Evolutionary conservation across 2,888 invertebrate species (phyloP).

Genomic region (Lithophane leautieri): DNA sequence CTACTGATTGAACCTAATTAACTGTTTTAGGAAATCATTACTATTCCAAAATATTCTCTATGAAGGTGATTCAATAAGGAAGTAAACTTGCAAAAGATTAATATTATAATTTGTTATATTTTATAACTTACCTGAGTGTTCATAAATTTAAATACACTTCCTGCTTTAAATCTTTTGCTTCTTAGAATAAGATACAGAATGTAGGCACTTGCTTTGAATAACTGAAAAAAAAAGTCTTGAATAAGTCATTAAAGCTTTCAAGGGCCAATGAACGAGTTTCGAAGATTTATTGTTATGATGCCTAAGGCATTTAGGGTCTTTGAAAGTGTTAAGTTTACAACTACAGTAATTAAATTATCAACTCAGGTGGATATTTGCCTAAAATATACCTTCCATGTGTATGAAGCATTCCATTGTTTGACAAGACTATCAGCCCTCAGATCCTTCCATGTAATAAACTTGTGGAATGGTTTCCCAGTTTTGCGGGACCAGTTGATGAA

Average conservation of each 20-base stretch:
- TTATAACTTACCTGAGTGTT: slow-evolving; percentile 93
- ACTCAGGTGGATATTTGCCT: slow-evolving; percentile 21
- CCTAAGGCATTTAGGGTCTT: too few species aligned
- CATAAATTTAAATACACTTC: slow-evolving; percentile 95
- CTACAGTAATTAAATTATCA: background rate
- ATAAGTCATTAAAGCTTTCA: background rate
- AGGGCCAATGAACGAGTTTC: background rate
- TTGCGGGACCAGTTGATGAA: slow-evolving; percentile 96
- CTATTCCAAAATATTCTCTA: slow-evolving; percentile 5
- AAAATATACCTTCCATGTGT: slow-evolving; percentile 91
- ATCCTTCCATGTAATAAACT: slow-evolving; percentile 98
- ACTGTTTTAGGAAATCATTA: slow-evolving; percentile 22
- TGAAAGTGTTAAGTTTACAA: background rate
- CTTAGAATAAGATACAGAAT: slow-evolving; percentile 94
- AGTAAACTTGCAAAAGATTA: slow-evolving; percentile 3
- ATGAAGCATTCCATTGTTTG: slow-evolving; percentile 94
- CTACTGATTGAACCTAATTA: background rate
- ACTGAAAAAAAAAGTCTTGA: slow-evolving; percentile 82
- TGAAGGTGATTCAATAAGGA: slow-evolving; percentile 17
- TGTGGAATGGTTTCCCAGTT: slow-evolving; percentile 94
- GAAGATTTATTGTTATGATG: background rate
- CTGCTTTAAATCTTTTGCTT: slow-evolving; percentile 95
- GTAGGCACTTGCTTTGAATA: slow-evolving; percentile 92
- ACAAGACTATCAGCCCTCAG: slow-evolving; percentile 93
- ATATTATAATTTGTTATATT: background rate